These are phyloP conservation scores for Gobionotothen gibberifrons DNA, from an alignment of 2,797 vertebrate species.

Conservation along the genomic window DNA sequence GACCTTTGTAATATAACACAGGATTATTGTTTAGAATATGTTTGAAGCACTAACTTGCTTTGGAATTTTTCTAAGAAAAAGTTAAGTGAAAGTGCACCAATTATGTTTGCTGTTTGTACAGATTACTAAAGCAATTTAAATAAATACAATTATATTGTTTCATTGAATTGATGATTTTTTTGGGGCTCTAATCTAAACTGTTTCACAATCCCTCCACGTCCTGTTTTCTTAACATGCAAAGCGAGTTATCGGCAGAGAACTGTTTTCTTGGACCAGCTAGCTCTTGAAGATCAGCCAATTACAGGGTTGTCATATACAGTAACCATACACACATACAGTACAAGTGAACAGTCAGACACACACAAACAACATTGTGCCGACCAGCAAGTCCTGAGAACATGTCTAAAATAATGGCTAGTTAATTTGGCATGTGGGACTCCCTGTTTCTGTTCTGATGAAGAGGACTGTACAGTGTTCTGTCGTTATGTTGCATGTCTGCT, in stretches of 20 bases:
- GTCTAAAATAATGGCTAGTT: slow-evolving; percentile 57
- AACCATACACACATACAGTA: slow-evolving; percentile 7
- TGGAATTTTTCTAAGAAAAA: slow-evolving; percentile 12
- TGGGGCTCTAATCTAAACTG: background rate
- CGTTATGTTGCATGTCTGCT: slow-evolving; percentile 14
- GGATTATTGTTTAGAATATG: slow-evolving; percentile 31
- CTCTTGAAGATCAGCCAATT: slow-evolving; percentile 15
- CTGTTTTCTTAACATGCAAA: slow-evolving; percentile 4
- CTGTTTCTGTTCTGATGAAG: slow-evolving; percentile 7
- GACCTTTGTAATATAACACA: slow-evolving; percentile 43
- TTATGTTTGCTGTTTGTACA: slow-evolving; percentile 11
- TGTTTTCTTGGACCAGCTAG: slow-evolving; percentile 11
- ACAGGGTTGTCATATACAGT: slow-evolving; percentile 6
- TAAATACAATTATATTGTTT: background rate
- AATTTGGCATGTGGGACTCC: slow-evolving; percentile 57
- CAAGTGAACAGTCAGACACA: background rate
- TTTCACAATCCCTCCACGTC: background rate
- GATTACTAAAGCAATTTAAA: slow-evolving; percentile 3
- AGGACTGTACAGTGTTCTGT: slow-evolving; percentile 22
- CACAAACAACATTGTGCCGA: background rate
- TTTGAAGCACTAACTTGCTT: slow-evolving; percentile 5
- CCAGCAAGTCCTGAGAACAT: slow-evolving; percentile 59
- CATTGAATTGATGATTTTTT: background rate
- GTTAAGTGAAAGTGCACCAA: slow-evolving; percentile 2
- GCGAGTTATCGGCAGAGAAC: background rate